Percentiles rank a stretch among this genome's conserved stretches.
These are phyloP conservation scores for Sebastes jordani DNA, from an alignment of 2,797 vertebrate species.

Conservation along the genomic window DNA sequence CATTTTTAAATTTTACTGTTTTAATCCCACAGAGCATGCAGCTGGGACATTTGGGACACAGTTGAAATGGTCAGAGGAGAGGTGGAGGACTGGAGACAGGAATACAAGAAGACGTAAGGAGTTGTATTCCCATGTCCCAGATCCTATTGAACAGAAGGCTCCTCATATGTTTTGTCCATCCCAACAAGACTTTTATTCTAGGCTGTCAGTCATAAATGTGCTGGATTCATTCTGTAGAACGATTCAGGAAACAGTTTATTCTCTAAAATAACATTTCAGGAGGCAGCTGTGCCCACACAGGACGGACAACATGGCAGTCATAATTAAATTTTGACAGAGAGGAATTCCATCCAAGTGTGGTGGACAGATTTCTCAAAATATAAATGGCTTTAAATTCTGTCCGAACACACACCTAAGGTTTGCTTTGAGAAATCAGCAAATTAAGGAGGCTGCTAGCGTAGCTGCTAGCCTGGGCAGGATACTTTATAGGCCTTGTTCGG, in stretches of 20 bases:
- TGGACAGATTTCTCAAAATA: background rate
- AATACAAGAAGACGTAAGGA: conserved; percentile 24
- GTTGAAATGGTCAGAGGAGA: conserved; percentile 32
- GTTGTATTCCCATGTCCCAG: conserved; percentile 30
- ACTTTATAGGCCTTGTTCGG: background rate
- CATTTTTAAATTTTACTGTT: conserved; percentile 42
- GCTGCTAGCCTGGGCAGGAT: background rate
- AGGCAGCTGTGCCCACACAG: conserved; percentile 2
- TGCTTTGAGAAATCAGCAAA: background rate
- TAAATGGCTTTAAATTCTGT: background rate
- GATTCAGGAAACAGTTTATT: conserved; percentile 8
- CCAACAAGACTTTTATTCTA: conserved; percentile 11
- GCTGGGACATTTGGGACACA: conserved; percentile 26
- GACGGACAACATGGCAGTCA: background rate
- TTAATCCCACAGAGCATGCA: conserved; percentile 26
- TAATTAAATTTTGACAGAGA: background rate
- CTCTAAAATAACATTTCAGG: conserved; percentile 28
- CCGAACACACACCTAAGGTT: background rate
- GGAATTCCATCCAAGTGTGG: background rate
- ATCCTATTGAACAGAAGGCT: background rate
- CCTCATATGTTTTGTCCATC: conserved; percentile 66
- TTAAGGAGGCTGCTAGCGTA: background rate
- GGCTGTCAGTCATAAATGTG: conserved; percentile 46
- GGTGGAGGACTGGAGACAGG: conserved; percentile 23
- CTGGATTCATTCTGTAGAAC: conserved; percentile 29